phyloP scores from a whole-genome alignment of 23 tunicate genomes.

The Botrylloides violaceus region DNA sequence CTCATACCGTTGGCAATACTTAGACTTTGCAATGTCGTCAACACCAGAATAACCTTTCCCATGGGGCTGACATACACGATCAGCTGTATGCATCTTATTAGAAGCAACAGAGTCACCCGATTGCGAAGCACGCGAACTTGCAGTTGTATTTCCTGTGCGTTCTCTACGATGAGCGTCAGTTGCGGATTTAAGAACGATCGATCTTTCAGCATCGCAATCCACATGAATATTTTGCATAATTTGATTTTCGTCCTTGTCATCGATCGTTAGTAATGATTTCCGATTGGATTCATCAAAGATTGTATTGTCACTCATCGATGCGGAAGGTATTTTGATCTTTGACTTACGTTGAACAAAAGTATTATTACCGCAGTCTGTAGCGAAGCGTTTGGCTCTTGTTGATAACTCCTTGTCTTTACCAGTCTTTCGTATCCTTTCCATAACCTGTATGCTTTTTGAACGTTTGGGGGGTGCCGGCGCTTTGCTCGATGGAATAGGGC shows the following conservation, averaged over 20 bases:
- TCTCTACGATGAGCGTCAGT: background rate
- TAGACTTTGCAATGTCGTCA: no score
- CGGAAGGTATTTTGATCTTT: background rate
- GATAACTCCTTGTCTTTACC: background rate
- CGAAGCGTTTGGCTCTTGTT: background rate
- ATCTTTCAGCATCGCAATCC: background rate
- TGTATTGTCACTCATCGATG: background rate
- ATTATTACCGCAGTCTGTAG: background rate
- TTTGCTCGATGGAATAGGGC: background rate
- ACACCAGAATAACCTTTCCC: background rate
- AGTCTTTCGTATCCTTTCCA: background rate
- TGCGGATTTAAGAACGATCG: no score
- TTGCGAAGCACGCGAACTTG: background rate
- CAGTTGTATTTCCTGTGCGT: background rate
- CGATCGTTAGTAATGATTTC: background rate
- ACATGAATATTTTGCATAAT: background rate
- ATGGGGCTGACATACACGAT: no score
- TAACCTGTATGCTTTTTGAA: background rate
- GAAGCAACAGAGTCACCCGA: background rate
- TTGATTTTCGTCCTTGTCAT: background rate
- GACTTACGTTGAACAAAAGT: background rate
- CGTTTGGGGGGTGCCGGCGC: background rate
- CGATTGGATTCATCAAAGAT: no score
- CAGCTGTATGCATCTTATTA: background rate
- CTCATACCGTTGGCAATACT: background rate